These are phyloP conservation scores for Sitta carolinensis DNA, from an alignment of 2,797 vertebrate species.

Conservation along the genomic window DNA sequence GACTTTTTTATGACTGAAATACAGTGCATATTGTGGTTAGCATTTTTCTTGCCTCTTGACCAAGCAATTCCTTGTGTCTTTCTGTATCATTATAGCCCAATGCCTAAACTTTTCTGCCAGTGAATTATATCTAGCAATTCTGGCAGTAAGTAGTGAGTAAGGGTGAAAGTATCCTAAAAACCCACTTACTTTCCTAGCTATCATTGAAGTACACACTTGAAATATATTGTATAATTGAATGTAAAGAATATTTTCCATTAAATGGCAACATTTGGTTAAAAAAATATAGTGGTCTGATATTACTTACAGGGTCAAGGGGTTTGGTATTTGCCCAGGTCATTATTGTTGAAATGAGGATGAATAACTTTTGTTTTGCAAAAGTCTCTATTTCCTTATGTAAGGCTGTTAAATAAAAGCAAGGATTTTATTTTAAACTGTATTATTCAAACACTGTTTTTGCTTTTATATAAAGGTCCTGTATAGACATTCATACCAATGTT, in stretches of 20 bases:
- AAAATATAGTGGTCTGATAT: neutral
- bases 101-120: neutral
- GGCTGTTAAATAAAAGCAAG: constrained; percentile 71
- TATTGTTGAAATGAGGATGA: constrained; percentile 90
- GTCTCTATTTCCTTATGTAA: constrained; percentile 74
- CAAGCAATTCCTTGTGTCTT: neutral
- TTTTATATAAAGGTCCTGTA: neutral
- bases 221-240: neutral
- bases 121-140: neutral
- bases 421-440: neutral
- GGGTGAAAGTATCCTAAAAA: neutral
- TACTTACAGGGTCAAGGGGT: constrained; percentile 81
- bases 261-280: neutral
- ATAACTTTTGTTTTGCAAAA: constrained; percentile 83
- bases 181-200: neutral
- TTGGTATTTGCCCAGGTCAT: constrained; percentile 91
- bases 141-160: neutral
- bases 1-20: neutral
- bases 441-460: neutral
- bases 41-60: neutral
- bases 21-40: neutral
- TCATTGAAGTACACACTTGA: neutral
- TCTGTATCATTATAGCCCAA: neutral
- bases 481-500: neutral
- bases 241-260: neutral